Base-by-base conservation (phyloP, 2,113 vertebrate species). In the Calypte anna region DNA sequence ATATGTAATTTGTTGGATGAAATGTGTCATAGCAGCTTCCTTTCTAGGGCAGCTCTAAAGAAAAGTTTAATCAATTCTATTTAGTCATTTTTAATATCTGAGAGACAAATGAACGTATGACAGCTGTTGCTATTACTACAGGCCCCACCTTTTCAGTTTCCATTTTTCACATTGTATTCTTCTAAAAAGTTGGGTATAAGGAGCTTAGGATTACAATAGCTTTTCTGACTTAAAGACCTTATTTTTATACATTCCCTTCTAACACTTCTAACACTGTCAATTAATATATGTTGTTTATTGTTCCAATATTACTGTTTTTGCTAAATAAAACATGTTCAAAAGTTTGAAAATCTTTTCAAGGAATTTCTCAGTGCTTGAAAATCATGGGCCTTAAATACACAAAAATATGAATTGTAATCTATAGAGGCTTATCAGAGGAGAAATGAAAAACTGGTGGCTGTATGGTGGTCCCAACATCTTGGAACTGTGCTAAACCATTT, bases 81-180 rank as follows among this genome's bases (percentile, higher is more conserved):
- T 92, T 89, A 84, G 33, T 28, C 22, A 70, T 72, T 96, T 95
- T 90, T 91, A 85, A 93, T 78, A 92, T 46, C 57, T 0, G 0
- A 86, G 67, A 68, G 36, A 70, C 84, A 96, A 74, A 86, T 40
- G 10, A 75, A 12, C 46, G 80, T 2, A 1, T 66, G 83, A 88
- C 80, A 86, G 72, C 30, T 90, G 63, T 54, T 80, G n/a, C 31
- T 86, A 74, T 88, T 92, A 90, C 50, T 88, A 80, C 70, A 88
- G 44, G 30, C 25, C 40, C 30, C 58, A 27, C 16, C 12, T 68
- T 53, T 57, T 82, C 48, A 55, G 27, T 58, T 88, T 54, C 55
- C 30, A 24, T 70, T 90, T 96, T 91, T 64, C 30, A 50, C 28
- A 68, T 23, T 48, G 30, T 54, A 9, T 50, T 67, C 38, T 75